Percentiles rank a stretch among this genome's conserved stretches.
phyloP scores from a whole-genome alignment of 2,888 invertebrate genomes.

The Bugula neritina region DNA sequence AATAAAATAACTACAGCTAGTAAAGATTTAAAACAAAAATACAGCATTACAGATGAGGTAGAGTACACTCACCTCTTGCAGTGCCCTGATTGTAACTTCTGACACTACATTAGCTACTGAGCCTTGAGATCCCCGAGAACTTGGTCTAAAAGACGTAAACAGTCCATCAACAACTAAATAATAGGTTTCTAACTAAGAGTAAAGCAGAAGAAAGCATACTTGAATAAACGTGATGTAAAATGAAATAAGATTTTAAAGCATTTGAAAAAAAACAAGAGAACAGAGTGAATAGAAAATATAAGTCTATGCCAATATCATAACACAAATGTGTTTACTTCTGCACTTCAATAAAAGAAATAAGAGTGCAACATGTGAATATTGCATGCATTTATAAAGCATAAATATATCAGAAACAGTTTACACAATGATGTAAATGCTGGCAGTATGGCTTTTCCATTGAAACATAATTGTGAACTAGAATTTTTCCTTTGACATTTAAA shows the following conservation, averaged over 20 bases:
- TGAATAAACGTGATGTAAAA: neutral
- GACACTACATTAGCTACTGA: constrained; percentile 35
- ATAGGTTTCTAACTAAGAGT: neutral
- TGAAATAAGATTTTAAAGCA: neutral
- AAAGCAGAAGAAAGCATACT: neutral
- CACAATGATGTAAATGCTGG: too few species aligned
- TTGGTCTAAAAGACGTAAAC: neutral
- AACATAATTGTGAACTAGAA: too few species aligned
- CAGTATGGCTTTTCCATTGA: too few species aligned
- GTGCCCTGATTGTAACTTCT: constrained; percentile 36
- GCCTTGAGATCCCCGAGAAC: constrained; percentile 8
- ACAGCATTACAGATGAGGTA: too few species aligned
- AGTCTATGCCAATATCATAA: neutral
- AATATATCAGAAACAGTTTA: too few species aligned
- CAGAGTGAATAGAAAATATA: neutral
- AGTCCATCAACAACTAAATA: neutral
- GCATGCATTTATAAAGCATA: too few species aligned
- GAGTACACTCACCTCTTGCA: constrained; percentile 35
- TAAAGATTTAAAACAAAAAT: too few species aligned
- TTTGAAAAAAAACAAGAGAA: neutral
- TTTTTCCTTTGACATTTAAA: too few species aligned
- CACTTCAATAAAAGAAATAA: too few species aligned
- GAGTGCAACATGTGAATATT: too few species aligned
- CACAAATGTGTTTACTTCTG: too few species aligned
- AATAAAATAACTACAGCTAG: too few species aligned